Conservation (phyloP, 1,140 invertebrate genomes). For the Drosophila pseudoobscura region DNA sequence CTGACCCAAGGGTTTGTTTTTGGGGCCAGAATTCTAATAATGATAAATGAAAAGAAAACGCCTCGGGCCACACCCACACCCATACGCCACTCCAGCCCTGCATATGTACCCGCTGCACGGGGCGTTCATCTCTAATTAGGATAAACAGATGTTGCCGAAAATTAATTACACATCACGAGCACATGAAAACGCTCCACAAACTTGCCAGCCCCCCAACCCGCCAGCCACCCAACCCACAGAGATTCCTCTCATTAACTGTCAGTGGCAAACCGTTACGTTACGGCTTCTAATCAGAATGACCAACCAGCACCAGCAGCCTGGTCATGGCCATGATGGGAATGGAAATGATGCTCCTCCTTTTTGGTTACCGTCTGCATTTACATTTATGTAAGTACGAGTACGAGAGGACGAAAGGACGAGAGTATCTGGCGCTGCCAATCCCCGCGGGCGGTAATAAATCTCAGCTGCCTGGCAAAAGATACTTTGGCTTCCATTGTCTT, state of each 20-base stretch:
- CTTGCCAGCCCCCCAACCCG: too few relatives aligned
- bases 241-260: conserved; percentile 2
- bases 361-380: conserved; percentile 1
- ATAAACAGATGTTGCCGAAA: conserved; percentile 77
- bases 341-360: conserved; percentile 17
- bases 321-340: conserved; percentile 14
- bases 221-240: too few relatives aligned
- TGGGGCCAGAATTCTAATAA: conserved; percentile 30
- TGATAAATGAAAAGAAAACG: conserved; percentile 52
- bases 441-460: conserved; percentile 48
- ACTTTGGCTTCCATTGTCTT: conserved; percentile 17
- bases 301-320: conserved; percentile 10
- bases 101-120: conserved; percentile 19
- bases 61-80: conserved; percentile 14
- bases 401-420: background rate
- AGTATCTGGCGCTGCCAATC: conserved; percentile 17
- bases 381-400: conserved; percentile 4
- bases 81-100: background rate
- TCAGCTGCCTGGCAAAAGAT: conserved; percentile 21
- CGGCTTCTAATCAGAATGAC: conserved; percentile 51
- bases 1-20: conserved; percentile 15
- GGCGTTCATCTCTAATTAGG: conserved; percentile 70
- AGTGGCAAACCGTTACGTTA: conserved; percentile 10
- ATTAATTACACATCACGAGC: conserved; percentile 78
- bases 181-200: conserved; percentile 36